Evolutionary conservation across 2,797 vertebrate species (phyloP), one percentile per base, ranked within the genome.

Genomic region (Adelosebastes latens): DNA sequence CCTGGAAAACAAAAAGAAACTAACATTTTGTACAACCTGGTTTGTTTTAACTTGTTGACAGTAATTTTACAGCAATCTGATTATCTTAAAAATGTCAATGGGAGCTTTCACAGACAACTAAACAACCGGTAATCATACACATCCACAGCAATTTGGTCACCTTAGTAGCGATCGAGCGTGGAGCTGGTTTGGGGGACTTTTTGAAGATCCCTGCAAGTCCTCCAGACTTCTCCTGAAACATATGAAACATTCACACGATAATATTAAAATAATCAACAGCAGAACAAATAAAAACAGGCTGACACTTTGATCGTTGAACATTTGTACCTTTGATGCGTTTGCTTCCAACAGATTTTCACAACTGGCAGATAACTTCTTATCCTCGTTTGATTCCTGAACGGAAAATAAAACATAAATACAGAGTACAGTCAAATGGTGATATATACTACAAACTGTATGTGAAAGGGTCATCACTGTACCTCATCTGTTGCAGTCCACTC

Each of bases 121-220:
- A 10, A 64, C 1, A 8, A 11, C 0, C 1, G 0, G 7, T 14
- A 53, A 69, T 11, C 4, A 62, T 1, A 32, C 10, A 25, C 13
- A 39, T 36, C 10, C 18, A 20, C 14, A 13, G 6, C 6, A 55
- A 11, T 72, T 20, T 64, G 6, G 5, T 80, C 58, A 94, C 94
- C 90, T 91, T 75, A 1, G 65, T 14, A 4, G 32, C 39, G 0
- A 53, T 2, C 0, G 79, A 66, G 42, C 90, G 84, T 0, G 55
- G 83, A 49, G 89, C 58, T 1, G 90, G 93, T 89, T 92, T 93
- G 7, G 92, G 92, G 29, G 90, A 91, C 82, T 69, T 92, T 68
- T 77, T 94, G 58, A 94, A 94, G 70, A 94, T 66, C 9, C 86
- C 91, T 20, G 82, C 64, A 3, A 93, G 56, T 53, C 87, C 92